A percentile compares a stretch with the other conserved stretches of the same genome.
phyloP scores from a whole-genome alignment of 2,797 vertebrate genomes.

The Melanotaenia maccullochi region DNA sequence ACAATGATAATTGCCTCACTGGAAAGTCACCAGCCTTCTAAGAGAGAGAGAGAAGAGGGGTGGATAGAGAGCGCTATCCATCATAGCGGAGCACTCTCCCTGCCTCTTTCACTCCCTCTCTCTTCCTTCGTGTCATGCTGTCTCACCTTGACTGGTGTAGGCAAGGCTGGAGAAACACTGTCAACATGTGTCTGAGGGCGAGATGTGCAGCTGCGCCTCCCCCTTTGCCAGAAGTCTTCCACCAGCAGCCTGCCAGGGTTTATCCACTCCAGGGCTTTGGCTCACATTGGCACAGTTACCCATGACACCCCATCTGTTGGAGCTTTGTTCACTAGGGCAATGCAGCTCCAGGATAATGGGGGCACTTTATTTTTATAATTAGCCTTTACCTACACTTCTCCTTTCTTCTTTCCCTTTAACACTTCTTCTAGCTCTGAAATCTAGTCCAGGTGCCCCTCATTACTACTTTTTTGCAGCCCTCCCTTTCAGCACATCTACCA shows the following conservation, averaged over 20 bases:
- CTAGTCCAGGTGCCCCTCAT: constrained; percentile 64
- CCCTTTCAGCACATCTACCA: constrained; percentile 57
- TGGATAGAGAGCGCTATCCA: constrained; percentile 88
- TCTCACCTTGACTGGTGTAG: constrained; percentile 90
- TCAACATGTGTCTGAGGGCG: constrained; percentile 79
- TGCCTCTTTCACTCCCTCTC: constrained; percentile 43
- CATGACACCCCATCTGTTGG: constrained; percentile 79
- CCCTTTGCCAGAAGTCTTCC: constrained; percentile 42
- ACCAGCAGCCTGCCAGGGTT: constrained; percentile 54
- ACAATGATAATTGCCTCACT: constrained; percentile 99
- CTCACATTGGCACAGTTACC: constrained; percentile 72
- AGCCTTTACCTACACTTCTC: constrained; percentile 70
- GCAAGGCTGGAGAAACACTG: constrained; percentile 75
- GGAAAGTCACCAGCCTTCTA: constrained; percentile 97
- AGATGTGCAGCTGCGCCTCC: constrained; percentile 70
- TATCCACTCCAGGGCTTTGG: constrained; percentile 64
- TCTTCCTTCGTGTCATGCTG: constrained; percentile 67
- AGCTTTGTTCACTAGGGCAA: constrained; percentile 72
- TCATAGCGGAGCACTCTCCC: constrained; percentile 81
- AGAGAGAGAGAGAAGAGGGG: constrained; percentile 80
- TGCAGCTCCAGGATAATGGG: constrained; percentile 66
- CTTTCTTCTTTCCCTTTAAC: constrained; percentile 56
- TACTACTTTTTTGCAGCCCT: constrained; percentile 45
- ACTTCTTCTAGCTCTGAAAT: constrained; percentile 55
- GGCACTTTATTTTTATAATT: constrained; percentile 80